Evolutionary conservation across 2,797 vertebrate genomes (phyloP).

Genomic region (Lepilemur ruficaudatus): DNA sequence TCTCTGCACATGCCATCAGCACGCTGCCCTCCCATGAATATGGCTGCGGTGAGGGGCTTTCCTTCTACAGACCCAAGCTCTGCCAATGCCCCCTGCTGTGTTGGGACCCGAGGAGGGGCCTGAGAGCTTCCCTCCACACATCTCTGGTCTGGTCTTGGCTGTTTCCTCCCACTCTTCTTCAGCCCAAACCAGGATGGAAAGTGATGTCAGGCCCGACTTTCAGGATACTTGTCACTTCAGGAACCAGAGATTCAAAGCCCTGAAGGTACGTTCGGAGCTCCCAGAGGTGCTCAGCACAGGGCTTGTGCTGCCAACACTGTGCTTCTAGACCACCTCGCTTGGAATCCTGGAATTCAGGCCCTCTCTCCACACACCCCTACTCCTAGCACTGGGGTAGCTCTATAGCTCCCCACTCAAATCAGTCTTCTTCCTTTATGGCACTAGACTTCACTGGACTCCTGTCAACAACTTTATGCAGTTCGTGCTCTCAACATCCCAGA

Average conservation of each 20-base stretch:
- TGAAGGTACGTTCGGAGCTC: neutral
- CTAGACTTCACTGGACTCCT: neutral
- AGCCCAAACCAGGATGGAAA: neutral
- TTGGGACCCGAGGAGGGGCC: neutral
- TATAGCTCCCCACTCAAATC: neutral
- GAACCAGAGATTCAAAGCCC: neutral
- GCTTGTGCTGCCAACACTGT: neutral
- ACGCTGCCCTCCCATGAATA: neutral
- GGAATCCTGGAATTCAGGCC: neutral
- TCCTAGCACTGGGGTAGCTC: neutral
- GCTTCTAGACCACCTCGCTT: neutral
- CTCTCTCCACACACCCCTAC: neutral
- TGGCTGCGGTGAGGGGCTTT: neutral
- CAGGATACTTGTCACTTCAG: neutral
- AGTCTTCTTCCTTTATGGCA: neutral
- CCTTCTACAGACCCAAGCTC: neutral
- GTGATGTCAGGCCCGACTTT: neutral
- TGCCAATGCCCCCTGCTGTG: neutral
- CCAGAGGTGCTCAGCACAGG: neutral
- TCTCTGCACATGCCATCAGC: neutral
- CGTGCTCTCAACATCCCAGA: neutral
- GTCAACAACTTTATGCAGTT: neutral
- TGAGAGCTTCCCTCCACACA: neutral
- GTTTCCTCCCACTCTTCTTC: neutral
- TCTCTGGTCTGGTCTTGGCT: neutral